phyloP scores from a whole-genome alignment of 2,113 vertebrate species.

The Promerops cafer region DNA sequence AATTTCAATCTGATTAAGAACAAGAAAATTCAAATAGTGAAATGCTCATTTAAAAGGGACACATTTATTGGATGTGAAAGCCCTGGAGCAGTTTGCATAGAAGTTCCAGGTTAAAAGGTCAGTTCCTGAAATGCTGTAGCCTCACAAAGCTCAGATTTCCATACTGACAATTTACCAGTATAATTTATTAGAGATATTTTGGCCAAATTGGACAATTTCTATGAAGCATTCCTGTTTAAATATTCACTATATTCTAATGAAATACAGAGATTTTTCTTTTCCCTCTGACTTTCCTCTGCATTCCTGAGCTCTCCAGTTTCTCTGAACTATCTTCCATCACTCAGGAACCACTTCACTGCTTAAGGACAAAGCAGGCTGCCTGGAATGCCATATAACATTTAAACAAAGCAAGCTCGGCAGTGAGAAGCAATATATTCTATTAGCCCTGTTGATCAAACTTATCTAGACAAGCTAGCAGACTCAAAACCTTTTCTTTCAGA shows the following conservation, averaged over 20 bases:
- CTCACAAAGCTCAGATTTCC: not conserved
- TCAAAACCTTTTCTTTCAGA: not conserved
- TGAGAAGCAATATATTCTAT: not conserved
- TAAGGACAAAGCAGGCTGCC: not conserved
- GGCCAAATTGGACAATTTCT: not conserved
- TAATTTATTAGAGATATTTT: not conserved
- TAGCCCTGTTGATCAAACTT: not conserved
- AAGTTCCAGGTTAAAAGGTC: not conserved
- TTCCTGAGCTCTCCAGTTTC: not conserved
- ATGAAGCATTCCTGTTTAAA: not conserved
- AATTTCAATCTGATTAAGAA: slow-evolving; percentile 16
- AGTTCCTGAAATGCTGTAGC: not conserved
- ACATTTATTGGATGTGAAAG: not conserved
- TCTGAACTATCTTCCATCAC: not conserved
- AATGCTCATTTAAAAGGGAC: not conserved
- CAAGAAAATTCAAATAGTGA: not conserved
- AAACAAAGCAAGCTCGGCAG: not conserved
- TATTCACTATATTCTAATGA: not conserved
- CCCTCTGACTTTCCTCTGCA: not conserved
- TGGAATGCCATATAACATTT: not conserved
- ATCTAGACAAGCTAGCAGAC: not conserved
- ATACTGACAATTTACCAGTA: not conserved
- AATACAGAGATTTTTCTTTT: not conserved
- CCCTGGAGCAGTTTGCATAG: not conserved
- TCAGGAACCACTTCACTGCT: not conserved